Evolutionary conservation across 2,113 vertebrate species (phyloP), one percentile per base, ranked within the genome.

Genomic region (Nannobrachium achirus): DNA sequence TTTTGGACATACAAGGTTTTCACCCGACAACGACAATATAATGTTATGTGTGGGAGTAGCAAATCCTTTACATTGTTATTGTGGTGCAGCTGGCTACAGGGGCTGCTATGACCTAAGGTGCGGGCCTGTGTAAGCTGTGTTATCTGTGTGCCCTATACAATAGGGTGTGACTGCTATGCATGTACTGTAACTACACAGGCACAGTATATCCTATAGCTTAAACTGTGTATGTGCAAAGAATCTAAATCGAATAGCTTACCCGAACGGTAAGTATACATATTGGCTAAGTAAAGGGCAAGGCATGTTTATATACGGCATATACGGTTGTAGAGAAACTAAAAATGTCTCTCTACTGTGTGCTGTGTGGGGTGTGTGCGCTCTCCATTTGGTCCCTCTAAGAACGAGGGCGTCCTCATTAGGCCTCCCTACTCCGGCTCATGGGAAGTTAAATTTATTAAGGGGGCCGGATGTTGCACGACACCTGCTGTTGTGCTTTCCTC

Each of bases 401-500:
- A 91, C 66, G 89, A 92, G 94, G 94, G 94, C 93, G 94, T 93
- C 93, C 94, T 94, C 94, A 94, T 95, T 95, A 95, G 94, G 73
- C 71, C 79, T 75, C 78, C 78, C 67, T 49, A 79, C 75, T 79
- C 73, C 83, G 66, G 75, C 71, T 75, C 65, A 76, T 77, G 94
- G 94, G 93, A 94, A 92, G 90, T 93, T 92, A 94, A 92, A 92
- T 96, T 96, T 95, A 85, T 87, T 82, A 95, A 94, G 95, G 94
- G 93, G 93, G 92, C 93, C 92, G 94, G 94, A 93, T 93, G 94
- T 95, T 94, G 93, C 93, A 94, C 94, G 93, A 96, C 97, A 97
- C 96, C 96, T 98, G 96, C 95, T 95, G 93, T 94, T 95, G 94
- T 93, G 82, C 81, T 81, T 86, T 78, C 82, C 94, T 92, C 94